phyloP scores from a whole-genome alignment of 2,797 vertebrate species.

The Xerus rutilus region DNA sequence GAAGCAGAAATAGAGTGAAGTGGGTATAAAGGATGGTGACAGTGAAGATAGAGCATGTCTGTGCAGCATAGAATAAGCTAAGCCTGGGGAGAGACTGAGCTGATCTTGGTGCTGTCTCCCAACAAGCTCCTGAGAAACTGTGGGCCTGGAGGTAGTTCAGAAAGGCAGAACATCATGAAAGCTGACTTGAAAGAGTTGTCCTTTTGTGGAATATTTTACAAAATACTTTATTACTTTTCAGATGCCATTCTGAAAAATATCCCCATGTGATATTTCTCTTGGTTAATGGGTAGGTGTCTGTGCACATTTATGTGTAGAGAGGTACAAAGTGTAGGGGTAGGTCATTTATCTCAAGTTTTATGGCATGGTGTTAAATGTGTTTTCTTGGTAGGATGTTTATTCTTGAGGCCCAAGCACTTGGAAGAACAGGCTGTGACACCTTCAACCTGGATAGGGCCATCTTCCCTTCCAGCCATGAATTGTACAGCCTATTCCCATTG shows the following conservation, averaged over 20 bases:
- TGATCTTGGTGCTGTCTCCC: not conserved
- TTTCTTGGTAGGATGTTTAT: conserved; percentile 24
- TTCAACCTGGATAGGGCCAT: not conserved
- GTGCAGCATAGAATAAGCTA: not conserved
- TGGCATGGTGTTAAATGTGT: not conserved
- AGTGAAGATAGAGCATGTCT: not conserved
- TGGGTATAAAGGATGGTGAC: not conserved
- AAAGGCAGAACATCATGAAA: not conserved
- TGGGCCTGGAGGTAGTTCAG: not conserved
- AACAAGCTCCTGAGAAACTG: not conserved
- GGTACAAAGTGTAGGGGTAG: conserved; percentile 4
- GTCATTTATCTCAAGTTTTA: conserved; percentile 26
- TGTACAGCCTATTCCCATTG: not conserved
- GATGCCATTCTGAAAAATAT: conserved; percentile 54
- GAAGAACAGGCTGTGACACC: conserved; percentile 25
- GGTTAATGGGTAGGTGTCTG: conserved; percentile 32
- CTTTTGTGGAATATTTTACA: conserved; percentile 54
- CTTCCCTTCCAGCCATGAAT: not conserved
- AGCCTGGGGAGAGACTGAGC: not conserved
- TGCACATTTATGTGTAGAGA: conserved; percentile 56
- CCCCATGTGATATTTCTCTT: conserved; percentile 53
- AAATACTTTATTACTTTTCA: conserved; percentile 52
- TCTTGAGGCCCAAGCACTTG: not conserved
- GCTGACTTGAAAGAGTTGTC: conserved; percentile 37
- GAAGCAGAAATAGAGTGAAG: not conserved